These are phyloP conservation scores for Drosophila percnosoma DNA, from an alignment of 2,888 invertebrate genomes.

Conservation along the genomic window DNA sequence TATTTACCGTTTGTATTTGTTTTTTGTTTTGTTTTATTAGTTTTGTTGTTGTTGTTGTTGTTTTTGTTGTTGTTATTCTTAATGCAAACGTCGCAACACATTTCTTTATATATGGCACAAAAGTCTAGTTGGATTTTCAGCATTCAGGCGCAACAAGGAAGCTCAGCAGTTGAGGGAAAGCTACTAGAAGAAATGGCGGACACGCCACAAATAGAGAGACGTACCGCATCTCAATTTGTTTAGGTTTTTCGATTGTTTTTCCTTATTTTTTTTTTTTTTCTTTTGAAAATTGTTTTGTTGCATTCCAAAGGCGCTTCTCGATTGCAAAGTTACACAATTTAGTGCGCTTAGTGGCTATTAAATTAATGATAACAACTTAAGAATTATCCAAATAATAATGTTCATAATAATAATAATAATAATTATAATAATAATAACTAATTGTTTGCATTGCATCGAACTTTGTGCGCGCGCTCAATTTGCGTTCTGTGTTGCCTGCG, in stretches of 20 bases:
- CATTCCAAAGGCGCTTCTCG: slow-evolving; percentile 43
- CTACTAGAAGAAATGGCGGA: slow-evolving; percentile 47
- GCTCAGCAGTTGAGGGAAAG: slow-evolving; percentile 36
- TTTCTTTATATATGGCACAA: slow-evolving; percentile 68
- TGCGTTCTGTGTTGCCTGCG: slow-evolving; percentile 29
- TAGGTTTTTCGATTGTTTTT: slow-evolving; percentile 9
- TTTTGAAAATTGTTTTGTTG: slow-evolving; percentile 24
- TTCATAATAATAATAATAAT: slow-evolving; percentile 63
- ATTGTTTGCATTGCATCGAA: slow-evolving; percentile 61
- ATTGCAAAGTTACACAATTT: slow-evolving; percentile 47
- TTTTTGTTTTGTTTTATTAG: background rate
- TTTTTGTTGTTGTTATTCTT: slow-evolving; percentile 27
- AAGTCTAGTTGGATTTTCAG: slow-evolving; percentile 70
- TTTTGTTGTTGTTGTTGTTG: slow-evolving; percentile 32
- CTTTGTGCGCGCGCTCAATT: slow-evolving; percentile 46
- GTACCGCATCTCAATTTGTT: slow-evolving; percentile 37
- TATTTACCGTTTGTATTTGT: slow-evolving; percentile 17
- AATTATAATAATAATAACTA: slow-evolving; percentile 57
- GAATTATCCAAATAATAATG: slow-evolving; percentile 69
- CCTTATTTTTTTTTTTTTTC: slow-evolving; percentile 10
- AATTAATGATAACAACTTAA: slow-evolving; percentile 74
- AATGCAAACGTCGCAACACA: slow-evolving; percentile 58
- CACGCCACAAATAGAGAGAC: slow-evolving; percentile 41
- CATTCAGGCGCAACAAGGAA: slow-evolving; percentile 54
- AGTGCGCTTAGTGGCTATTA: slow-evolving; percentile 67